Conservation (phyloP, 2,113 vertebrate species). For the Camelus bactrianus region DNA sequence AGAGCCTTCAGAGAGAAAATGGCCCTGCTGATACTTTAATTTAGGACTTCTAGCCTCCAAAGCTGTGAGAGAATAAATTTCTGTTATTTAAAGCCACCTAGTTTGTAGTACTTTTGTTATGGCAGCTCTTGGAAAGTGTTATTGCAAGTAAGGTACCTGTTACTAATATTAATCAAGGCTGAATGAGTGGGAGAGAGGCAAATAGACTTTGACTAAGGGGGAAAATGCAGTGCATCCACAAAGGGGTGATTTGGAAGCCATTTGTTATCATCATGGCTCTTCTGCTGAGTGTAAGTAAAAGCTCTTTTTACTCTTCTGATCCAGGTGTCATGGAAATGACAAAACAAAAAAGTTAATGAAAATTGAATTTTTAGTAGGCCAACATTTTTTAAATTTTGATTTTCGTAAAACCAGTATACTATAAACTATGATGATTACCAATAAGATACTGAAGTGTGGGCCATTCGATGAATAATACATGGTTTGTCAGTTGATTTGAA, state of each 20-base stretch:
- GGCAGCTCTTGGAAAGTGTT: not conserved
- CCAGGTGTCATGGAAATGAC: not conserved
- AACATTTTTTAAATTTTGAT: not conserved
- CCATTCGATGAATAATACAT: not conserved
- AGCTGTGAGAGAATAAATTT: not conserved
- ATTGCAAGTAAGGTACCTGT: not conserved
- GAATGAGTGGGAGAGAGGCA: not conserved
- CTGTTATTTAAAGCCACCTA: not conserved
- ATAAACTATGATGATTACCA: not conserved
- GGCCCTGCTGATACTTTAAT: not conserved
- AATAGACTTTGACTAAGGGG: not conserved
- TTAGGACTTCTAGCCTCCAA: not conserved
- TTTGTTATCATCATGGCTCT: not conserved
- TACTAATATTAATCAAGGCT: not conserved
- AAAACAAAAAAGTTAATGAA: conserved; percentile 2
- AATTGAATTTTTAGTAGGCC: not conserved
- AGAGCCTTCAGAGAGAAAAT: not conserved
- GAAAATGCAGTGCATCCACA: not conserved
- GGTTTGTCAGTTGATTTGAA: not conserved
- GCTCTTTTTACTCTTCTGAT: not conserved
- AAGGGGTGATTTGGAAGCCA: not conserved
- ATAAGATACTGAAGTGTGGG: not conserved
- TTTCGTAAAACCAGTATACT: not conserved
- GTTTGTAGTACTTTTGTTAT: not conserved
- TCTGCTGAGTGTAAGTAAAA: not conserved